phyloP scores from a whole-genome alignment of 2,888 invertebrate genomes.

The Leucophora obtusa region DNA sequence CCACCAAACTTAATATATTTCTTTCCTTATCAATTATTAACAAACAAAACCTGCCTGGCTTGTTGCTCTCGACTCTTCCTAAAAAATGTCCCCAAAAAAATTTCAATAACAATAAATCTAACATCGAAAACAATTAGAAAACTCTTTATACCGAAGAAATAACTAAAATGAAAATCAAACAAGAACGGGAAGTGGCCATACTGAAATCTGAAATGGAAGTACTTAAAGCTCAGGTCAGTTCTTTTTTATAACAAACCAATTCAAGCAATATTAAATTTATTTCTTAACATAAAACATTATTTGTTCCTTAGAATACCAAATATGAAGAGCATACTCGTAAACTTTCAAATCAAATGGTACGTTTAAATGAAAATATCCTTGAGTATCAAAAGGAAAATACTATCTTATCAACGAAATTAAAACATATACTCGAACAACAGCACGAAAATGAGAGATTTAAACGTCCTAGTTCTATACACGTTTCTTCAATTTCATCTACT shows the following conservation, averaged over 20 bases:
- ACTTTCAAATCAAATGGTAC: slow-evolving; percentile 75
- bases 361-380: slow-evolving; percentile 75
- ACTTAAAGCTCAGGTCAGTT: slow-evolving; percentile 71
- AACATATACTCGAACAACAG: slow-evolving; percentile 69
- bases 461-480: slow-evolving; percentile 67
- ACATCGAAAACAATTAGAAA: slow-evolving; percentile 69
- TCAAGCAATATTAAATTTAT: neutral
- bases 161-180: slow-evolving; percentile 75
- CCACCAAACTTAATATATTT: slow-evolving; percentile 7
- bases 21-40: neutral
- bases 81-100: slow-evolving; percentile 26
- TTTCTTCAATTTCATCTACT: slow-evolving; percentile 59
- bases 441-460: slow-evolving; percentile 66
- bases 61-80: slow-evolving; percentile 25
- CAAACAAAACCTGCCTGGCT: slow-evolving; percentile 53
- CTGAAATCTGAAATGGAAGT: slow-evolving; percentile 70
- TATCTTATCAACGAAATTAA: slow-evolving; percentile 74
- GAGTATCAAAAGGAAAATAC: slow-evolving; percentile 76
- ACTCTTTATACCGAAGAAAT: slow-evolving; percentile 76
- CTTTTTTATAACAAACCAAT: neutral
- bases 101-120: slow-evolving; percentile 26
- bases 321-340: slow-evolving; percentile 75
- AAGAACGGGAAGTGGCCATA: slow-evolving; percentile 73
- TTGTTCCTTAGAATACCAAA: slow-evolving; percentile 69
- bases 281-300: too few species aligned